Percentiles rank a stretch among this genome's conserved stretches.
Evolutionary conservation across 2,888 invertebrate genomes (phyloP).

Genomic region (Cheilosia scutellata): DNA sequence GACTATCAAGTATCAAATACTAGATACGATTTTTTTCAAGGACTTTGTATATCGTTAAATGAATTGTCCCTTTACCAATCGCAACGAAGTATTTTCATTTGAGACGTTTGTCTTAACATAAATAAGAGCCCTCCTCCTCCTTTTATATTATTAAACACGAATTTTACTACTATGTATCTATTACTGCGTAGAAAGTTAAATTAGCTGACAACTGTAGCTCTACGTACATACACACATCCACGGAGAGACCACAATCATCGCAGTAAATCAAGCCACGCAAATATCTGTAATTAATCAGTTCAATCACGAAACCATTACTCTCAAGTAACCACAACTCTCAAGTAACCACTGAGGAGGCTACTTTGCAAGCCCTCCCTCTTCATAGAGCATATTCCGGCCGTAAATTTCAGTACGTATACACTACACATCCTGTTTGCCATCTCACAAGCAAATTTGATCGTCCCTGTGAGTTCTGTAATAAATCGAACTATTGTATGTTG

Average conservation of each 20-base stretch:
- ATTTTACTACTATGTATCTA: no score
- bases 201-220: no score
- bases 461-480: conserved; percentile 35
- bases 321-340: background rate
- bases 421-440: background rate
- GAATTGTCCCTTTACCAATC: no score
- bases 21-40: no score
- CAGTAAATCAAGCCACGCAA: background rate
- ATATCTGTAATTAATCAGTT: background rate
- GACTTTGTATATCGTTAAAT: no score
- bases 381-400: background rate
- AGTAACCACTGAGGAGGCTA: background rate
- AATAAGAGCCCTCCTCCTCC: no score
- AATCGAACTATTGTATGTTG: conserved; percentile 29
- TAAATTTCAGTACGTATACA: background rate
- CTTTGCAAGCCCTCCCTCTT: background rate
- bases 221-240: no score
- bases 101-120: no score
- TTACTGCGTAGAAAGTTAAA: no score
- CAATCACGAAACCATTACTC: background rate
- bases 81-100: no score
- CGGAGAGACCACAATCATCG: background rate
- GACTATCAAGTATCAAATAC: no score
- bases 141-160: no score
- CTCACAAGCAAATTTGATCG: background rate